A percentile compares a stretch with the other conserved stretches of the same genome.
These are phyloP conservation scores for Micronycteris hirsuta DNA, from an alignment of 2,113 vertebrate species.

Conservation along the genomic window DNA sequence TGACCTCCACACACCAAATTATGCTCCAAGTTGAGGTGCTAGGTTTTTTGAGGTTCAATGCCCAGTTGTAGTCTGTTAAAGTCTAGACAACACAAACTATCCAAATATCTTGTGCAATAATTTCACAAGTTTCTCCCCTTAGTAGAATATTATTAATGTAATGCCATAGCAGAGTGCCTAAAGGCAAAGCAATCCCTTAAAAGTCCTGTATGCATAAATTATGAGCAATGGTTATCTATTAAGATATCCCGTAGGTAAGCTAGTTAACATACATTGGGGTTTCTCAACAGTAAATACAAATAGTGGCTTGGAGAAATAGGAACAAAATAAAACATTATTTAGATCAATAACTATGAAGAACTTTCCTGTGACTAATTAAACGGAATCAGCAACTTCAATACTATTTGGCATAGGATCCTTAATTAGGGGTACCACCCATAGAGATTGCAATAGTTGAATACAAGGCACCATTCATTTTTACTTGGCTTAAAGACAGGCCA, in stretches of 20 bases:
- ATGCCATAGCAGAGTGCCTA: neutral
- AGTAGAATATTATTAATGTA: neutral
- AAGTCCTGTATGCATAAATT: neutral
- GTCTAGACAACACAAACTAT: neutral
- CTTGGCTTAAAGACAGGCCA: neutral
- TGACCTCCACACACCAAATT: no score
- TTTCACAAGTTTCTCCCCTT: neutral
- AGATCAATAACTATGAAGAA: neutral
- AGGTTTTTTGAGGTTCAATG: no score
- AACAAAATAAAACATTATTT: neutral
- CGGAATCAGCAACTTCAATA: neutral
- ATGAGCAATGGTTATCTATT: neutral
- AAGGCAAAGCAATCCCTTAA: neutral
- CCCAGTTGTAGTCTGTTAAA: neutral
- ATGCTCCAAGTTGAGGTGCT: no score
- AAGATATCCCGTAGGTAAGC: neutral
- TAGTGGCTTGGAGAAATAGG: neutral
- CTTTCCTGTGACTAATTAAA: neutral
- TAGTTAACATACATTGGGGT: neutral
- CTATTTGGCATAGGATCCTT: neutral
- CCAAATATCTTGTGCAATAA: neutral
- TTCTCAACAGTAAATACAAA: neutral
- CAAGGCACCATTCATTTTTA: neutral
- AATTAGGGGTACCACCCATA: neutral
- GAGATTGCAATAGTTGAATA: neutral